Percentiles rank a stretch among this genome's conserved stretches.
These are phyloP conservation scores for Periplaneta americana DNA, from an alignment of 1,140 invertebrate species.

Conservation along the genomic window DNA sequence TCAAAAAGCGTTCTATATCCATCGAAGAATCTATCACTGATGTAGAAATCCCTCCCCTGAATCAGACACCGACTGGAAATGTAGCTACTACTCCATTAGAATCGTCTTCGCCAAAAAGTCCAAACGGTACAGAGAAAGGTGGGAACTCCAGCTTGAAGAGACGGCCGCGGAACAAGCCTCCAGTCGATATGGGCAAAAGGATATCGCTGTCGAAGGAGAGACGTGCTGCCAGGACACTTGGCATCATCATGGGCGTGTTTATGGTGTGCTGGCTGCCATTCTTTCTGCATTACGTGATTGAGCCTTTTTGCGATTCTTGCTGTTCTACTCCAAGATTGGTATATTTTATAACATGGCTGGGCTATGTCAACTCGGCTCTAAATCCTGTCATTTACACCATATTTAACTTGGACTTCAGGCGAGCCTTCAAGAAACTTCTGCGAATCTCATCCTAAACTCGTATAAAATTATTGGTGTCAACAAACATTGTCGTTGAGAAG, in stretches of 20 bases:
- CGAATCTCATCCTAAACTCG: too few species aligned
- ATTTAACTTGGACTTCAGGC: conserved; percentile 93
- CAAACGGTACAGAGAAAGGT: background rate
- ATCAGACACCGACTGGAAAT: too few species aligned
- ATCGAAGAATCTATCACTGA: conserved; percentile 61
- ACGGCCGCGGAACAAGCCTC: conserved; percentile 66
- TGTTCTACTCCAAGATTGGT: conserved; percentile 72
- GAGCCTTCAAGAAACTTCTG: conserved; percentile 84
- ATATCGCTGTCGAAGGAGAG: conserved; percentile 90
- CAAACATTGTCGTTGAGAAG: too few species aligned
- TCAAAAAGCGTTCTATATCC: conserved; percentile 43
- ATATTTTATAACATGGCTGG: conserved; percentile 93
- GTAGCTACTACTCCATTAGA: too few species aligned
- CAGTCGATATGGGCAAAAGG: conserved; percentile 89
- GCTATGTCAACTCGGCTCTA: conserved; percentile 95
- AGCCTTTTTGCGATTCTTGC: conserved; percentile 75
- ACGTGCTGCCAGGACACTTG: conserved; percentile 84
- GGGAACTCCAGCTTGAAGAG: background rate
- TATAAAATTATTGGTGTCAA: conserved; percentile 39
- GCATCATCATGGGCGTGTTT: conserved; percentile 93
- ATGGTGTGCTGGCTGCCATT: conserved; percentile 97
- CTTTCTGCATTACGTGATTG: conserved; percentile 90
- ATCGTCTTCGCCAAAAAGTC: conserved; percentile 26
- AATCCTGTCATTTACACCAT: conserved; percentile 98
- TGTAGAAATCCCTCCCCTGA: conserved; percentile 23